These are phyloP conservation scores for Tylochromis polylepis DNA, from an alignment of 2,113 vertebrate genomes.

Conservation along the genomic window DNA sequence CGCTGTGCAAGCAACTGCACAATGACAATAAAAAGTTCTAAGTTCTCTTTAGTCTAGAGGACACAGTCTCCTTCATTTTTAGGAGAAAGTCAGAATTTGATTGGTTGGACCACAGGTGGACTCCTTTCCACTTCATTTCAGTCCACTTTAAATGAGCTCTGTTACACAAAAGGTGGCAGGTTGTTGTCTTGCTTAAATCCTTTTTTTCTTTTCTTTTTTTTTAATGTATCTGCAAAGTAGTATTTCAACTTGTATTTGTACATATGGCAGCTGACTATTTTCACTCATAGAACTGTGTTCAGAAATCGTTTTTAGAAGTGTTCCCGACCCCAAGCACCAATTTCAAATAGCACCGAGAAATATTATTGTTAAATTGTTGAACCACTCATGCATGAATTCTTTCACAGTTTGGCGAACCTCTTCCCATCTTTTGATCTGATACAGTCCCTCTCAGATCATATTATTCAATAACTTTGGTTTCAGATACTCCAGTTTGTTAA, in stretches of 20 bases:
- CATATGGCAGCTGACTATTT: no score
- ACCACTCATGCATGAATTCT: accelerated
- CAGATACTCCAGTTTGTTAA: accelerated
- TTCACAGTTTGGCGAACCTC: background rate
- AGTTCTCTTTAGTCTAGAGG: background rate
- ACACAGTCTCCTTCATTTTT: background rate
- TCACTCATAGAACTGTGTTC: background rate
- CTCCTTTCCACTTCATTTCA: background rate
- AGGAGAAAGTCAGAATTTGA: background rate
- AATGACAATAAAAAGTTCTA: no score
- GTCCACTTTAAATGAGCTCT: background rate
- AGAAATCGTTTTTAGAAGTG: background rate
- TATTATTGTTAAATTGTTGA: background rate
- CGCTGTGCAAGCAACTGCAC: no score
- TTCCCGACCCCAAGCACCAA: background rate
- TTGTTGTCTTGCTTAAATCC: background rate
- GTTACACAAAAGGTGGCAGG: background rate
- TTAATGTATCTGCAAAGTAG: background rate
- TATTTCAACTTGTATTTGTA: background rate
- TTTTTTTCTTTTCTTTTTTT: background rate
- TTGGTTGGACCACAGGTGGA: background rate
- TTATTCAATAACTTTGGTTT: background rate
- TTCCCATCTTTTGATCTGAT: background rate
- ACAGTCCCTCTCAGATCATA: background rate
- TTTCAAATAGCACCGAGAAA: background rate